Evolutionary conservation across 2,888 invertebrate species (phyloP).

Genomic region (Clistopyga incitator): DNA sequence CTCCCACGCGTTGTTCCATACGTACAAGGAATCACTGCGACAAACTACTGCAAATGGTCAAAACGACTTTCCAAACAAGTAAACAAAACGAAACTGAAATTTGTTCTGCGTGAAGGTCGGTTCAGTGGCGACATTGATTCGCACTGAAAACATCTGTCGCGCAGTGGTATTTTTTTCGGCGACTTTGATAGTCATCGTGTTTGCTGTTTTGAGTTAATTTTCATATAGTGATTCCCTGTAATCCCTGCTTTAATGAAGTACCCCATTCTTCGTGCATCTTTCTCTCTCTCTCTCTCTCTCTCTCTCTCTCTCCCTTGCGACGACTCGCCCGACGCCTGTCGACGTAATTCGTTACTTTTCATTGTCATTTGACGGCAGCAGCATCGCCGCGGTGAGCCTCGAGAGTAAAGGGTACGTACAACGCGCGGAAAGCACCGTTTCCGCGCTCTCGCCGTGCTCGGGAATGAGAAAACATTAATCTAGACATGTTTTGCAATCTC

Average conservation of each 20-base stretch:
- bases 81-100: too few species aligned
- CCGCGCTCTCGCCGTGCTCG: constrained; percentile 66
- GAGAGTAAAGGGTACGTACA: constrained; percentile 42
- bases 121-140: too few species aligned
- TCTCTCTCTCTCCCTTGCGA: constrained; percentile 5
- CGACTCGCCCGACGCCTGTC: constrained; percentile 14
- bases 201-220: too few species aligned
- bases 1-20: too few species aligned
- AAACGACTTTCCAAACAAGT: too few species aligned
- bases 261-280: background rate
- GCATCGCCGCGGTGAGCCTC: background rate
- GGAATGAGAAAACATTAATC: constrained; percentile 84
- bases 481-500: constrained; percentile 84
- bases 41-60: too few species aligned
- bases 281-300: background rate
- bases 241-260: background rate
- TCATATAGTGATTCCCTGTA: too few species aligned
- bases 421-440: constrained; percentile 53
- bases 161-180: too few species aligned
- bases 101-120: too few species aligned
- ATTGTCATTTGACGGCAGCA: constrained; percentile 46
- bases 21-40: too few species aligned
- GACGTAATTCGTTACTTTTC: constrained; percentile 65
- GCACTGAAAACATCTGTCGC: too few species aligned
- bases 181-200: too few species aligned